Conservation (phyloP, 1,140 invertebrate genomes). For the Oedothorax gibbosus region DNA sequence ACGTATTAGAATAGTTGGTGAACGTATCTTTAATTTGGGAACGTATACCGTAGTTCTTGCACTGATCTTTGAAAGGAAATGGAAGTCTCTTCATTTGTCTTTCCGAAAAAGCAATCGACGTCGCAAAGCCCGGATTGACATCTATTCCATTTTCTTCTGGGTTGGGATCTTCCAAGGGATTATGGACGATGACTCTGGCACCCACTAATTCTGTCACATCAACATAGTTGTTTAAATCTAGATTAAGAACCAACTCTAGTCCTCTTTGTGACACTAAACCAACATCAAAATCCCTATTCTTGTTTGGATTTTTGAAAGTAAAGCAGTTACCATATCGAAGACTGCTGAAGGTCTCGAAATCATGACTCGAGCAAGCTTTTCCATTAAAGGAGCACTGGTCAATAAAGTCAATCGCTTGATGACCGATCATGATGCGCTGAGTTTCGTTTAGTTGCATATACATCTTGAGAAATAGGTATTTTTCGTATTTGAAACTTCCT, state of each 20-base stretch:
- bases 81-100: conserved; percentile 20
- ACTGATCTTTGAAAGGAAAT: conserved; percentile 22
- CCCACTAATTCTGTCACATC: conserved; percentile 65
- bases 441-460: neutral
- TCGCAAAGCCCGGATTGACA: conserved; percentile 66
- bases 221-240: conserved; percentile 67
- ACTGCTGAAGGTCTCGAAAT: neutral
- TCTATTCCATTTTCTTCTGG: conserved; percentile 69
- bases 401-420: conserved; percentile 7
- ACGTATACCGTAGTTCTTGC: neutral
- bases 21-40: neutral
- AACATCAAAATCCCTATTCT: too few relatives aligned
- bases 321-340: conserved; percentile 35
- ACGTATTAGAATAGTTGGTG: neutral
- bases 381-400: conserved; percentile 6
- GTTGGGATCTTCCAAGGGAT: conserved; percentile 66
- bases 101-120: conserved; percentile 65
- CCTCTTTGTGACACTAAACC: conserved; percentile 57
- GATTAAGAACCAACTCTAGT: conserved; percentile 66
- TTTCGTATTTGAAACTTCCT: neutral
- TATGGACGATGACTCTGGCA: conserved; percentile 67
- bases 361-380: neutral
- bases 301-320: neutral
- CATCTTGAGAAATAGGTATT: neutral
- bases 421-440: neutral